phyloP scores from a whole-genome alignment of 2,888 invertebrate genomes.

The Metellina segmentata region DNA sequence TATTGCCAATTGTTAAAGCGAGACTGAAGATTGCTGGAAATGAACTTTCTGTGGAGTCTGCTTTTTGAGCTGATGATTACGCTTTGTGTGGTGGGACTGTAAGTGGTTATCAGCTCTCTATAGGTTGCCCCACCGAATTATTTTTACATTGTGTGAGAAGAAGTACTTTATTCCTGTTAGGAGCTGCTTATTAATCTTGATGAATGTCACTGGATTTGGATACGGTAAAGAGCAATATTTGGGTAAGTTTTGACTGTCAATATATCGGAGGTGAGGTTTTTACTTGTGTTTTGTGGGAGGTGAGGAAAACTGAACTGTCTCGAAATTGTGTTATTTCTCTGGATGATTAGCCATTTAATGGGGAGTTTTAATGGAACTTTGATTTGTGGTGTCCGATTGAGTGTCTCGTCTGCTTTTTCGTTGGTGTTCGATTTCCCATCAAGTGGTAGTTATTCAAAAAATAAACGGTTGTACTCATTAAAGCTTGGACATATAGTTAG shows the following conservation, averaged over 20 bases:
- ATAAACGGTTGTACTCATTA: too few relatives aligned
- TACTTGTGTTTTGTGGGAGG: not conserved
- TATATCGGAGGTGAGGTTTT: too few relatives aligned
- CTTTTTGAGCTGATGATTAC: slow-evolving; percentile 56
- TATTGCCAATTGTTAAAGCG: not conserved
- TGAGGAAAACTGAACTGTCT: not conserved
- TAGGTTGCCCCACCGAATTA: slow-evolving; percentile 54
- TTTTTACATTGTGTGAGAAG: slow-evolving; percentile 33
- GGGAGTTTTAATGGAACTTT: too few relatives aligned
- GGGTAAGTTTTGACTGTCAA: not conserved
- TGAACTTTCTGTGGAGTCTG: slow-evolving; percentile 10
- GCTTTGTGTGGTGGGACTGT: slow-evolving; percentile 44
- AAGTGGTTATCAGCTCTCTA: slow-evolving; percentile 64
- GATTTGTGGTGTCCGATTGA: not conserved
- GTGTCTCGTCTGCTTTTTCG: not conserved
- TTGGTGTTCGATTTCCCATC: not conserved
- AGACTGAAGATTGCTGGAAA: slow-evolving; percentile 60
- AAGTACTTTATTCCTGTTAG: not conserved
- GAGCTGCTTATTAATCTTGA: not conserved
- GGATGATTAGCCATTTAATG: not conserved
- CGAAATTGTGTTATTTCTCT: not conserved
- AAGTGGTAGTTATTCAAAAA: not conserved
- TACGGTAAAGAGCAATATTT: not conserved
- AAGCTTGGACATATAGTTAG: too few relatives aligned
- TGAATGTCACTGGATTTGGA: too few relatives aligned